Conservation (phyloP, 1,140 invertebrate species). For the Polypedilum vanderplanki region DNA sequence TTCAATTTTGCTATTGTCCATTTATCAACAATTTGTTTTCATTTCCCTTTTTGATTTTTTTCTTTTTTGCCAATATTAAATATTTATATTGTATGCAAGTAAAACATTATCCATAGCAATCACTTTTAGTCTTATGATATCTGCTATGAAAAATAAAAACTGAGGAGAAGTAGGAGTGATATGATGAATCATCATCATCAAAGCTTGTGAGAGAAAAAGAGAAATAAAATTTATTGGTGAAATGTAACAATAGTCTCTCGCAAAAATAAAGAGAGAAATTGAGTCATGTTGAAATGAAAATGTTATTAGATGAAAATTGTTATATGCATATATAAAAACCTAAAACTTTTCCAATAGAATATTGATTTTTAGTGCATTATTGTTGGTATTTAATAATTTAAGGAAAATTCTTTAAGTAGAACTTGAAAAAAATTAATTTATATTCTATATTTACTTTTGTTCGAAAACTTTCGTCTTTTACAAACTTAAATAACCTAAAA, state of each 20-base stretch:
- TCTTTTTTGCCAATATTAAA: no score
- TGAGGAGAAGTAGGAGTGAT: not conserved
- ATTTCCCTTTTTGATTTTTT: not conserved
- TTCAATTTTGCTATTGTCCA: no score
- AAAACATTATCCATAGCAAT: conserved; percentile 5
- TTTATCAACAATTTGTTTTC: not conserved
- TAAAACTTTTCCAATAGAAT: no score
- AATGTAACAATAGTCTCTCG: not conserved
- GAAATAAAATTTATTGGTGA: not conserved
- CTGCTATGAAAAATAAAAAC: not conserved
- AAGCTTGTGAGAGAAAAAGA: not conserved
- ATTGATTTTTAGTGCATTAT: conserved; percentile 22
- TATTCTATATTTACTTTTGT: no score
- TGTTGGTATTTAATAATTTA: no score
- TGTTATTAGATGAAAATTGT: conserved; percentile 5
- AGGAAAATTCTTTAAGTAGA: no score
- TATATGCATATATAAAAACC: not conserved
- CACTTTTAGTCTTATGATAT: not conserved
- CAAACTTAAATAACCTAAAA: no score
- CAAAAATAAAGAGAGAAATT: conserved; percentile 12
- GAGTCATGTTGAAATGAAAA: conserved; percentile 19
- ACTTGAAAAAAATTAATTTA: no score
- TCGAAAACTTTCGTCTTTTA: no score
- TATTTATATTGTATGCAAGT: no score
- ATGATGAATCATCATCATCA: conserved; percentile 16